Evolutionary conservation across 2,888 invertebrate species (phyloP).

Genomic region (Panopea generosa): DNA sequence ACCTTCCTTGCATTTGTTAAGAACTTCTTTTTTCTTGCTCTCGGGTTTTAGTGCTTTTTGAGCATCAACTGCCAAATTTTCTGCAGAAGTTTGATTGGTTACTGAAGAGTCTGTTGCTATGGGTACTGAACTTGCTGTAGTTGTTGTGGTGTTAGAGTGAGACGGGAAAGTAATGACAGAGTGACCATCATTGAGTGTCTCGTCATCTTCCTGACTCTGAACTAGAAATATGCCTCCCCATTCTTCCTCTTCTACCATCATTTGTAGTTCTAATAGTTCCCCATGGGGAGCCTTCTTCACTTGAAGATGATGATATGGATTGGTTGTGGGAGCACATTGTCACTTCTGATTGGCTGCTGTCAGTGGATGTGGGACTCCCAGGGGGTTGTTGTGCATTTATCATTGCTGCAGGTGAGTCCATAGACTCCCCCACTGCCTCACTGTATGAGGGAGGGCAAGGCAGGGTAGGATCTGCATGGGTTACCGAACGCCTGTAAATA

Average conservation of each 20-base stretch:
- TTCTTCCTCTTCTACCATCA: constrained; percentile 43
- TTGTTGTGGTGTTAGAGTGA: not conserved
- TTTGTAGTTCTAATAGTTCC: constrained; percentile 17
- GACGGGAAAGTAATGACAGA: not conserved
- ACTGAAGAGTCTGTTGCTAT: not conserved
- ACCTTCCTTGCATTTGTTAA: not conserved
- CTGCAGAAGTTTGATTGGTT: not conserved
- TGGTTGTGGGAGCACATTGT: constrained; percentile 44
- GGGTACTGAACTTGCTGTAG: not conserved
- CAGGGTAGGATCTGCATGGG: constrained; percentile 48
- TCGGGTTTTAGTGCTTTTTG: not conserved
- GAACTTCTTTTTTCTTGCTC: not conserved
- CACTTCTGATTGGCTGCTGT: constrained; percentile 59
- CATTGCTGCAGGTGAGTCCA: not conserved
- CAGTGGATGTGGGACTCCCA: constrained; percentile 57
- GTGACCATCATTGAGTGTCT: not conserved
- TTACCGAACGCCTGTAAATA: constrained; percentile 59
- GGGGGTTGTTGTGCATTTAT: constrained; percentile 7
- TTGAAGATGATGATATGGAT: constrained; percentile 52
- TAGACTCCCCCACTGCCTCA: constrained; percentile 24
- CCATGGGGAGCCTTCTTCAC: constrained; percentile 43
- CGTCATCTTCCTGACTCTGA: constrained; percentile 29
- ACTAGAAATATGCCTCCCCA: constrained; percentile 53
- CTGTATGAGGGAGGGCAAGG: constrained; percentile 58
- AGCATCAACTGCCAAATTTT: not conserved